Evolutionary conservation across 2,888 invertebrate species (phyloP), one percentile per base, ranked within the genome.

Genomic region (Cerastis leucographa): DNA sequence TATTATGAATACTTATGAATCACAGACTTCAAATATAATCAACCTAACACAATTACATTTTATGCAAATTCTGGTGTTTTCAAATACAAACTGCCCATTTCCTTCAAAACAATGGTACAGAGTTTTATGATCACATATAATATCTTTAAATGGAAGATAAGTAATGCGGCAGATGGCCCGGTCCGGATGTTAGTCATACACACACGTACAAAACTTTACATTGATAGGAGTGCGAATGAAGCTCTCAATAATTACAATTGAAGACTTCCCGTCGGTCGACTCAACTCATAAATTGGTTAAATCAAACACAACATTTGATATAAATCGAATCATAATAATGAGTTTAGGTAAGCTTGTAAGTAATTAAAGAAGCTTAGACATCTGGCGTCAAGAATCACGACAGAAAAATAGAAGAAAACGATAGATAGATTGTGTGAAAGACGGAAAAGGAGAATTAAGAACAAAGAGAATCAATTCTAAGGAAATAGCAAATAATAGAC

Each of bases 171-270:
- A 95, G 96, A 95, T 96, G 92, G 91, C 89, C 88, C 86, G 80
- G 89, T 88, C 94, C 95, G 96, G 96, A 96, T 95, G 91, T 96
- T 95, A 95, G 89, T 96, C 96, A 96, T 94, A 91, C 90, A 91
- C 85, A 85, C 70, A 83, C 80, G 89, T 88, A 91, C 88, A 89
- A 87, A 89, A 87, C 88, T 90, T 85, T 87, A 89, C 90, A 90
- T 87, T 84, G 90, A 92, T 90, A 88, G 85, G 85, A 93, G 94
- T 93, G 94, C 93, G 91, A 94, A 95, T 93, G 92, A 88, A 90
- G 88, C 89, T 87, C 89, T 91, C 93, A 93, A 92, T 93, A 93
- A 94, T 92, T 94, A 91, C 94, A 95, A 96, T 96, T 96, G 93
- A 95, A 93, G 93, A 95, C 96, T 94, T 96, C 96, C 96, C 93